phyloP scores from a whole-genome alignment of 2,888 invertebrate genomes.

The Rosalia funebris region DNA sequence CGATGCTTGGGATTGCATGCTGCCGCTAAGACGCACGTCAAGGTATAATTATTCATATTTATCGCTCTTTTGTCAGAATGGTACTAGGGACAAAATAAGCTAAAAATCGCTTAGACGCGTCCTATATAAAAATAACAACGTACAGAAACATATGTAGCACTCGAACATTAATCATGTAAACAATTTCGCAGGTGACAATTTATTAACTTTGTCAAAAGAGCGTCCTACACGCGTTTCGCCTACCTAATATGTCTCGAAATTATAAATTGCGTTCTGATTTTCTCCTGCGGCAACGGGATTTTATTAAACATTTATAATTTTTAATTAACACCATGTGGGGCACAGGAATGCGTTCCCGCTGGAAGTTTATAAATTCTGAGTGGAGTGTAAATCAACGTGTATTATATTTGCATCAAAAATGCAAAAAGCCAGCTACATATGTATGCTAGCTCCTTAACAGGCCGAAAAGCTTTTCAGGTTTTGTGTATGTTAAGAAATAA shows the following conservation, averaged over 20 bases:
- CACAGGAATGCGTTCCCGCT: not conserved
- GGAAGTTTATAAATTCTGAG: not conserved
- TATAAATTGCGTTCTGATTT: not conserved
- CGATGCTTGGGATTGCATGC: constrained; percentile 62
- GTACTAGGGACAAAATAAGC: constrained; percentile 26
- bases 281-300: not conserved
- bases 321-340: not conserved
- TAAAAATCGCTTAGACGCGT: constrained; percentile 25
- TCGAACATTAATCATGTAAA: constrained; percentile 33
- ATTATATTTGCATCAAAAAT: not conserved
- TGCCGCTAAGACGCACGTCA: constrained; percentile 56
- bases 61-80: constrained; percentile 51
- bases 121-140: constrained; percentile 26
- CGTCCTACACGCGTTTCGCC: not conserved
- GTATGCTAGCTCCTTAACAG: too few relatives aligned
- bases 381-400: not conserved
- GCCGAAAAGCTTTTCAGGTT: too few relatives aligned
- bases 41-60: constrained; percentile 61
- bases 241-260: too few relatives aligned
- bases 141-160: constrained; percentile 30
- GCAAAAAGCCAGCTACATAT: too few relatives aligned
- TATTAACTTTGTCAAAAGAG: constrained; percentile 22
- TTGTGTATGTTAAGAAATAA: too few relatives aligned
- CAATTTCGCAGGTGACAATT: constrained; percentile 33
- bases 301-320: not conserved